Conservation (phyloP, 2,797 vertebrate genomes). For the Leptoclinus maculatus region DNA sequence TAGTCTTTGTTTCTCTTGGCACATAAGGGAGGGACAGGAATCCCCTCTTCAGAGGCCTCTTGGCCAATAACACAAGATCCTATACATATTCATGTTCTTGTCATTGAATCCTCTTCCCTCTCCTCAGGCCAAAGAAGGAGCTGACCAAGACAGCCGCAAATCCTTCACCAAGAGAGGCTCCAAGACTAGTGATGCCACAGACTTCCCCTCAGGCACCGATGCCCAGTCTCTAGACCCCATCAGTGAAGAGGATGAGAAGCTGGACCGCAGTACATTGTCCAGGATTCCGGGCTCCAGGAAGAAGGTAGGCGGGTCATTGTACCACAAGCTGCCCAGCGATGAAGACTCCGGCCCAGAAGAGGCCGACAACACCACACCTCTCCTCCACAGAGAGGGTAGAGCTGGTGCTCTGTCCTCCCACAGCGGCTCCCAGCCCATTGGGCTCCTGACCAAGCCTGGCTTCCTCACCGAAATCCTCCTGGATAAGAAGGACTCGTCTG, state of each 20-base stretch:
- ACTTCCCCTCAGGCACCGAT: conserved; percentile 87
- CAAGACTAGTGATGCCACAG: conserved; percentile 88
- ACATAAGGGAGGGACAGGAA: conserved; percentile 27
- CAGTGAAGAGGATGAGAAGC: conserved; percentile 97
- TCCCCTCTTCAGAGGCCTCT: conserved; percentile 50
- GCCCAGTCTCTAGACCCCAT: conserved; percentile 93
- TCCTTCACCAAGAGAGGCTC: conserved; percentile 84
- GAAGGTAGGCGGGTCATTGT: conserved; percentile 86
- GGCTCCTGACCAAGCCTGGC: conserved; percentile 80
- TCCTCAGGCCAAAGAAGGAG: conserved; percentile 84
- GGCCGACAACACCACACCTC: conserved; percentile 92
- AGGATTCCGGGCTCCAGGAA: conserved; percentile 86
- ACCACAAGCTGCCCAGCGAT: conserved; percentile 93
- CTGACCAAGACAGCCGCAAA: conserved; percentile 90
- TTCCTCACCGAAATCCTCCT: conserved; percentile 87
- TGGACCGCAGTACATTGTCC: conserved; percentile 86
- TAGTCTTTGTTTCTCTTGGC: conserved; percentile 67
- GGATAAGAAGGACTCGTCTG: conserved; percentile 95
- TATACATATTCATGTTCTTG: conserved; percentile 58
- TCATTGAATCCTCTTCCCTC: conserved; percentile 53
- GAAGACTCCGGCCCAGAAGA: conserved; percentile 92
- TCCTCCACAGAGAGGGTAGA: conserved; percentile 84
- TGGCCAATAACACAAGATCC: conserved; percentile 31
- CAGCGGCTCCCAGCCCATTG: conserved; percentile 76
- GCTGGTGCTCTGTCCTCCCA: conserved; percentile 56